Evolutionary conservation across 2,113 vertebrate genomes (phyloP).

Genomic region (Nyctereutes procyonoides): DNA sequence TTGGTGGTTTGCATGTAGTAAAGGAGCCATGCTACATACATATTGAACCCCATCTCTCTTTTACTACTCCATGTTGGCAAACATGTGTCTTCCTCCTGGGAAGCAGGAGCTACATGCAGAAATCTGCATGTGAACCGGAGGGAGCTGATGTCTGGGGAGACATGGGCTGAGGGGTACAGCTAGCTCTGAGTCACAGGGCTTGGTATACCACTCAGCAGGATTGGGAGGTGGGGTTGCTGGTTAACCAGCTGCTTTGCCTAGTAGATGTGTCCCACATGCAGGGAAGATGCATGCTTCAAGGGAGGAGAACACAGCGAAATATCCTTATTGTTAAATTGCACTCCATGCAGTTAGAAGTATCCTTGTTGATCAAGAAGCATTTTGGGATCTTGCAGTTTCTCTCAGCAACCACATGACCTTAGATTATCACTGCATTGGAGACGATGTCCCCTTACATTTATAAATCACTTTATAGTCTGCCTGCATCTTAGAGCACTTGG

Average conservation of each 20-base stretch:
- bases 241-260: not conserved
- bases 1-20: slow-evolving; percentile 78
- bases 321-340: not conserved
- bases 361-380: not conserved
- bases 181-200: not conserved
- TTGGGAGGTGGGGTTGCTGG: not conserved
- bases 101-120: not conserved
- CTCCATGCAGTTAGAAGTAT: not conserved
- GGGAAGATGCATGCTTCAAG: not conserved
- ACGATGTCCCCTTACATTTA: not conserved
- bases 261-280: not conserved
- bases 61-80: slow-evolving; percentile 66
- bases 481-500: not conserved
- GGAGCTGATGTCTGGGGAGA: not conserved
- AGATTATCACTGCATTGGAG: not conserved
- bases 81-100: slow-evolving; percentile 59
- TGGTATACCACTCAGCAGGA: not conserved
- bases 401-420: not conserved
- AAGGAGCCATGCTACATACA: slow-evolving; percentile 73
- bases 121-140: not conserved
- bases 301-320: not conserved
- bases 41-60: slow-evolving; percentile 59
- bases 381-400: slow-evolving; percentile 41
- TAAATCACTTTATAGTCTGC: not conserved
- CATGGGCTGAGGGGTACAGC: not conserved